Conservation (phyloP, 92 coral and sea anemone species). For the Heliopora coerulea region DNA sequence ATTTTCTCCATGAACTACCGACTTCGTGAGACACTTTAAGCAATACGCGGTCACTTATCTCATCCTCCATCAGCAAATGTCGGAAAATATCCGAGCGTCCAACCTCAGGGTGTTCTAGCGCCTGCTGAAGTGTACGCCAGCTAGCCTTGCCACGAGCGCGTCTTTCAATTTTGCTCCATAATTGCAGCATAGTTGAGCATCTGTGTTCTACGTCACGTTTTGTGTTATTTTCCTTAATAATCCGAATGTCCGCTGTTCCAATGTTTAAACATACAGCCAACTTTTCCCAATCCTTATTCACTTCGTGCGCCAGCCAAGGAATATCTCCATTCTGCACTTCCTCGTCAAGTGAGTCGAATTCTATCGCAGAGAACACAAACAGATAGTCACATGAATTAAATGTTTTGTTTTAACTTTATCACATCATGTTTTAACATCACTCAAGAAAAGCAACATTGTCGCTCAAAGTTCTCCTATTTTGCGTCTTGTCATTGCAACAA, state of each 20-base stretch:
- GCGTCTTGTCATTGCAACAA: too few relatives aligned
- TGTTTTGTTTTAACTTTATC: too few relatives aligned
- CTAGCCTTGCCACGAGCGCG: background rate
- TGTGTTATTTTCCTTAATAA: background rate
- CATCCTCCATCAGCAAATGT: background rate
- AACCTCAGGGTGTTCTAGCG: background rate
- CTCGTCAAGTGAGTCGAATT: slow-evolving; percentile 1
- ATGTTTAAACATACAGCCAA: background rate
- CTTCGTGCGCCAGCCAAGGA: slow-evolving; percentile 8
- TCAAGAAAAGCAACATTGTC: too few relatives aligned
- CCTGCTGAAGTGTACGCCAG: background rate
- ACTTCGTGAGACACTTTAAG: background rate
- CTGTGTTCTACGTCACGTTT: background rate
- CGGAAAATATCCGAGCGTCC: slow-evolving; percentile 18
- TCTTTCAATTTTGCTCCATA: background rate
- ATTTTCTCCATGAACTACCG: background rate
- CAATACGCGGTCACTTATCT: background rate
- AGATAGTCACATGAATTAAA: too few relatives aligned
- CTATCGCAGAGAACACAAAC: background rate
- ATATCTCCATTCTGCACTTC: slow-evolving; percentile 1
- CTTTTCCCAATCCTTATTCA: slow-evolving; percentile 13
- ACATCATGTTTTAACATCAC: too few relatives aligned
- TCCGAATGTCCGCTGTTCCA: background rate
- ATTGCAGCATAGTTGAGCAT: background rate
- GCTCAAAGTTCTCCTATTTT: too few relatives aligned